Evolutionary conservation across 2,113 vertebrate genomes (phyloP).

Genomic region (Cololabis saira): DNA sequence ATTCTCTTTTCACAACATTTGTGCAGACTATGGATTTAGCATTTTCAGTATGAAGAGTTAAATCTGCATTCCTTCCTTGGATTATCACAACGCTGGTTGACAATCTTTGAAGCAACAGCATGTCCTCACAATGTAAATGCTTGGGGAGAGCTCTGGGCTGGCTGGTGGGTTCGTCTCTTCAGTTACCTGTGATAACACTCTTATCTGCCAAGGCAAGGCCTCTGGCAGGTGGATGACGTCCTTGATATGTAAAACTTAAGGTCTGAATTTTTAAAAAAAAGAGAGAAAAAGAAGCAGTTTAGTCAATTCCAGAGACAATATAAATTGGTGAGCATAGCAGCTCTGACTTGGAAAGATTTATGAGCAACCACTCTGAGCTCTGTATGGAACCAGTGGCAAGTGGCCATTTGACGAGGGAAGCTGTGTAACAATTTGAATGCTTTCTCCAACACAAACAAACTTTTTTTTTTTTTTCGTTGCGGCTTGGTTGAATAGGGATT

Average conservation of each 20-base stretch:
- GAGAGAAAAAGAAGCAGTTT: too few species aligned
- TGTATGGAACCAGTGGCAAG: too few species aligned
- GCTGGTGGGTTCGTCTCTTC: slow-evolving; percentile 28
- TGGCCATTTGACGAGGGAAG: too few species aligned
- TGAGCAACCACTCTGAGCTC: too few species aligned
- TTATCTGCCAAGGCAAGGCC: slow-evolving; percentile 8
- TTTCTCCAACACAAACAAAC: too few species aligned
- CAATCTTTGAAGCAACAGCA: slow-evolving; percentile 7
- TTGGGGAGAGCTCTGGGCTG: slow-evolving; percentile 21
- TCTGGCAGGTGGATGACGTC: neutral
- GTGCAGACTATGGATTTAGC: slow-evolving; percentile 9
- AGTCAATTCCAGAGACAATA: neutral
- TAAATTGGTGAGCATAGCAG: neutral
- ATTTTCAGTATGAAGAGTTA: slow-evolving; percentile 42
- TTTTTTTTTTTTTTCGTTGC: too few species aligned
- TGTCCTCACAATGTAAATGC: slow-evolving; percentile 19
- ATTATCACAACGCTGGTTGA: slow-evolving; percentile 5
- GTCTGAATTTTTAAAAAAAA: neutral
- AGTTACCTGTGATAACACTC: slow-evolving; percentile 27
- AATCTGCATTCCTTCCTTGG: slow-evolving; percentile 10
- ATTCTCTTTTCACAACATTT: slow-evolving; percentile 15
- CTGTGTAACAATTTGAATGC: too few species aligned
- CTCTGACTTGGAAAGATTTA: neutral
- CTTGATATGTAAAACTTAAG: neutral
- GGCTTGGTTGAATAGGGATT: too few species aligned